Conservation (phyloP, 2,113 vertebrate species). For the Sardina pilchardus region DNA sequence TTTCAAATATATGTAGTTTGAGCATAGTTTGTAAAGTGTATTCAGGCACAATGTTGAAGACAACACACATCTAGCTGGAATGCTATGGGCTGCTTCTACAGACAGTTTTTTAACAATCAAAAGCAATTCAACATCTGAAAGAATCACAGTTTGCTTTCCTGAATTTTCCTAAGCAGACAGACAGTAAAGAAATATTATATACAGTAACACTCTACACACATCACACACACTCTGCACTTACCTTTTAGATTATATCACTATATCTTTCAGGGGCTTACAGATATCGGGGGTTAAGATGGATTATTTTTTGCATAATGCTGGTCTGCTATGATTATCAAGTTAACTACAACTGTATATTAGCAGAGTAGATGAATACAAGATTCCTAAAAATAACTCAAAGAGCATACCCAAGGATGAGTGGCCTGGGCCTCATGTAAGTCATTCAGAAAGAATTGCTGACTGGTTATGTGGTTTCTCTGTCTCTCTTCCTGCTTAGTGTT, state of each 20-base stretch:
- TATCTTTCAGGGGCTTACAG: not conserved
- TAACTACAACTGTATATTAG: not conserved
- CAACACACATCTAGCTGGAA: not conserved
- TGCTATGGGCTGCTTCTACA: not conserved
- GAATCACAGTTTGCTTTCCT: not conserved
- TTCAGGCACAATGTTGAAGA: not conserved
- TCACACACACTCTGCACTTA: not conserved
- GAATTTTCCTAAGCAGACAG: not conserved
- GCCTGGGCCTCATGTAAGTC: conserved; percentile 72
- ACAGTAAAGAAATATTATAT: not conserved
- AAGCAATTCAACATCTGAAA: not conserved
- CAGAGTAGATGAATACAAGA: not conserved
- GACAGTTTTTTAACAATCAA: not conserved
- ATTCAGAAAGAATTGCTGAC: conserved; percentile 67
- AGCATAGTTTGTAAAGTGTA: not conserved
- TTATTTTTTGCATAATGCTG: not conserved
- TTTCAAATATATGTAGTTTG: not conserved
- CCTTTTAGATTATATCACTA: not conserved
- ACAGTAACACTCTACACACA: not conserved
- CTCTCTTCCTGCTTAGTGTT: conserved; percentile 70
- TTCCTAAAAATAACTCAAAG: not conserved
- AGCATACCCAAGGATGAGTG: conserved; percentile 56
- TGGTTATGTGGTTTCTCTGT: conserved; percentile 51
- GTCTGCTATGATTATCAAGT: not conserved
- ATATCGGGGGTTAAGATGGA: not conserved